A percentile compares a stretch with the other conserved stretches of the same genome.
Conservation (phyloP, 2,113 vertebrate genomes). For the Bothrops jararaca region DNA sequence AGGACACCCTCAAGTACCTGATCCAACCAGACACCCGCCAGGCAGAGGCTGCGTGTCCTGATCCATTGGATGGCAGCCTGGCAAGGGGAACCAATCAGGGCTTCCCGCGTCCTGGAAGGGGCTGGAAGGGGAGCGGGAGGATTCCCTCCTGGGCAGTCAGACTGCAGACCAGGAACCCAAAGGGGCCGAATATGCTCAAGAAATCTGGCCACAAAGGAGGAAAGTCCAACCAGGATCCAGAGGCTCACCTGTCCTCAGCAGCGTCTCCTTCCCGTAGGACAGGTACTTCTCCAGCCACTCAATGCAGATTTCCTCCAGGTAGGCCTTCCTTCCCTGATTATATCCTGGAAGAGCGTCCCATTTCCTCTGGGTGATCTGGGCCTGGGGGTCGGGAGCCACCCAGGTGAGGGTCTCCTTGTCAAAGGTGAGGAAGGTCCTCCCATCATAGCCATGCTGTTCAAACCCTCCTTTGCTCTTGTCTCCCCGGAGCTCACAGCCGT, state of each 20-base stretch:
- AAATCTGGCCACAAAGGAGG: neutral
- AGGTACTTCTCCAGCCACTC: neutral
- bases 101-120: no score
- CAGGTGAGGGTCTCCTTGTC: neutral
- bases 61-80: no score
- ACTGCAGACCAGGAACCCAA: neutral
- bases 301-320: neutral
- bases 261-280: neutral
- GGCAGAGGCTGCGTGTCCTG: no score
- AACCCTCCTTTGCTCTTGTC: neutral
- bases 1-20: no score
- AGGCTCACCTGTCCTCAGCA: neutral
- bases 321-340: accelerated
- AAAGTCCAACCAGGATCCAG: accelerated
- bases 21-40: no score
- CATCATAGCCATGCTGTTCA: accelerated
- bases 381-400: neutral
- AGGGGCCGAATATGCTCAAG: neutral
- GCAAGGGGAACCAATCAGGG: no score
- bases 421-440: neutral
- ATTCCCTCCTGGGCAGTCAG: no score
- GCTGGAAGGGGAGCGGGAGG: neutral
- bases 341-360: neutral
- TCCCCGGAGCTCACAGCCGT: accelerated
- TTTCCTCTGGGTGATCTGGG: neutral